A percentile compares a stretch with the other conserved stretches of the same genome.
Evolutionary conservation across 2,888 invertebrate genomes (phyloP).

Genomic region (Sericinus montela): DNA sequence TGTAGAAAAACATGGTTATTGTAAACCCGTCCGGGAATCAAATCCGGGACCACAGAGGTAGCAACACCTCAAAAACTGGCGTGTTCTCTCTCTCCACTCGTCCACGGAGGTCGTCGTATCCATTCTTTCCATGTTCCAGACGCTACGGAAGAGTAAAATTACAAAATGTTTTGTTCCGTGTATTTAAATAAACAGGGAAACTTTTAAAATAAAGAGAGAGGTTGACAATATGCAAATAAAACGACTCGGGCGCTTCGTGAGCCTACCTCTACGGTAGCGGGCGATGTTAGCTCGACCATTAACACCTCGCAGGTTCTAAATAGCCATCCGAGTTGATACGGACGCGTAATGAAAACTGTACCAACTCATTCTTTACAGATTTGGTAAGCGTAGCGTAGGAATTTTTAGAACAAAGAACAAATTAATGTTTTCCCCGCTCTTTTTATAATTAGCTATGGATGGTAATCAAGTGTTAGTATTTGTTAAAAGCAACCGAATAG

Average conservation of each 20-base stretch:
- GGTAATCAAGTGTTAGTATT: not conserved
- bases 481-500: not conserved
- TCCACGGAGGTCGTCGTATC: too few species aligned
- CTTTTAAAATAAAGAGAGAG: not conserved
- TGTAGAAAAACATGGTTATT: too few species aligned
- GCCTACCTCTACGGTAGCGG: slow-evolving; percentile 39
- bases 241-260: slow-evolving; percentile 13
- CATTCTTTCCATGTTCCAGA: too few species aligned
- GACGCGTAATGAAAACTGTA: slow-evolving; percentile 43
- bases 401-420: slow-evolving; percentile 17
- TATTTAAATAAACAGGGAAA: not conserved
- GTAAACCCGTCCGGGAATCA: too few species aligned
- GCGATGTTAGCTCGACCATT: slow-evolving; percentile 50
- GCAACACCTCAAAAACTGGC: too few species aligned
- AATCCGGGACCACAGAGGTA: too few species aligned
- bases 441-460: not conserved
- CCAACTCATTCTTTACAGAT: slow-evolving; percentile 30
- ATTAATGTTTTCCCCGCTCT: slow-evolving; percentile 4
- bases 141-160: too few species aligned
- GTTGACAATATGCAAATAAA: slow-evolving; percentile 9
- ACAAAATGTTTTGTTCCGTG: too few species aligned
- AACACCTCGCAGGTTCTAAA: slow-evolving; percentile 48
- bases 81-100: too few species aligned
- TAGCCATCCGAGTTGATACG: slow-evolving; percentile 22
- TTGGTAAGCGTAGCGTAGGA: slow-evolving; percentile 35